Conservation (phyloP, 1,140 invertebrate genomes). For the Atopsyche davidsoni region DNA sequence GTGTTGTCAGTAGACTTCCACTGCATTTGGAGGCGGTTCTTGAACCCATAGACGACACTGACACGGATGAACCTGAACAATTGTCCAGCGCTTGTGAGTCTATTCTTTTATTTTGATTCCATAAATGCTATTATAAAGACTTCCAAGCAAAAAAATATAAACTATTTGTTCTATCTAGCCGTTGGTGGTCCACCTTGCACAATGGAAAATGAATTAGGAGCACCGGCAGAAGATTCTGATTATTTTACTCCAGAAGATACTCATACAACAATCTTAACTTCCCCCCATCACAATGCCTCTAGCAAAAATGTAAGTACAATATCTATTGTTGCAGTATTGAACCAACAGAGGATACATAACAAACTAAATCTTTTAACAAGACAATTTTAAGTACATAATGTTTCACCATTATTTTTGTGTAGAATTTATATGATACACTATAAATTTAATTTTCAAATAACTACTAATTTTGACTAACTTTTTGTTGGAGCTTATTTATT, state of each 20-base stretch:
- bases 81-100: slow-evolving; percentile 34
- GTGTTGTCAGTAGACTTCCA: slow-evolving; percentile 18
- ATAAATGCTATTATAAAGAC: not conserved
- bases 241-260: slow-evolving; percentile 68
- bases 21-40: slow-evolving; percentile 45
- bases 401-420: too few relatives aligned
- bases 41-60: slow-evolving; percentile 52
- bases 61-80: slow-evolving; percentile 43
- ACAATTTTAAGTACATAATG: too few relatives aligned
- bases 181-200: slow-evolving; percentile 21
- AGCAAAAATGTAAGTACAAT: slow-evolving; percentile 20
- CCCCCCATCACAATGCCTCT: slow-evolving; percentile 34
- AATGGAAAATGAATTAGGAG: slow-evolving; percentile 26
- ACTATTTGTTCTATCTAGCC: slow-evolving; percentile 13
- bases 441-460: too few relatives aligned
- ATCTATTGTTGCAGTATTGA: too few relatives aligned
- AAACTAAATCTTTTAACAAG: too few relatives aligned
- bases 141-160: slow-evolving; percentile 4
- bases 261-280: slow-evolving; percentile 54
- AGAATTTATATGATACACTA: too few relatives aligned
- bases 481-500: too few relatives aligned
- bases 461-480: too few relatives aligned
- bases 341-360: too few relatives aligned
- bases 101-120: not conserved
- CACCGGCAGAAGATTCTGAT: slow-evolving; percentile 57